Conservation (phyloP, 2,888 invertebrate species). For the Spisula solida region DNA sequence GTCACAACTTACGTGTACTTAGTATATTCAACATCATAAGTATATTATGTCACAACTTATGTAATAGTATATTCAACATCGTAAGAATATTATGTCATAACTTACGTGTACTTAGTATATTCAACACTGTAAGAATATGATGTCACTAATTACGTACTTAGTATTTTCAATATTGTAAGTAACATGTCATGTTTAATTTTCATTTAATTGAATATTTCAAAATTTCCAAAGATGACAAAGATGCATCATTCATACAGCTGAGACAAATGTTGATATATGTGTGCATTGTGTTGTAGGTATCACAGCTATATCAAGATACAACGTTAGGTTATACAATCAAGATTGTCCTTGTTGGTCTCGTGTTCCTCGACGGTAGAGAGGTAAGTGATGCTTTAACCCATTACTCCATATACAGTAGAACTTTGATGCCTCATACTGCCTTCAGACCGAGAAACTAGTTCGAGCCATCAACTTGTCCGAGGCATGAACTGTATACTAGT, state of each 20-base stretch:
- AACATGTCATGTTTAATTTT: not conserved
- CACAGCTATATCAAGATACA: conserved; percentile 88
- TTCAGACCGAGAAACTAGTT: no score
- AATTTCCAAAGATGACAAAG: no score
- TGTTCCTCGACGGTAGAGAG: conserved; percentile 83
- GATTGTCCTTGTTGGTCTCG: conserved; percentile 82
- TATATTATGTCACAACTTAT: conserved; percentile 82
- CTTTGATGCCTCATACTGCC: no score
- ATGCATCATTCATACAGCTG: not conserved
- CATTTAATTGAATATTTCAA: not conserved
- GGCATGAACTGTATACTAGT: no score
- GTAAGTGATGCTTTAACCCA: conserved; percentile 61
- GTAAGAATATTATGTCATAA: conserved; percentile 83
- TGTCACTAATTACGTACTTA: conserved; percentile 83
- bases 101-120: conserved; percentile 83
- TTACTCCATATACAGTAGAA: no score
- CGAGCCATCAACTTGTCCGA: no score
- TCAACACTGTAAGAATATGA: conserved; percentile 84
- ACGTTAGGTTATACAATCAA: conserved; percentile 81
- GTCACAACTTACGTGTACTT: conserved; percentile 83
- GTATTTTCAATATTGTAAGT: conserved; percentile 83
- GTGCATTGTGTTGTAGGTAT: conserved; percentile 89
- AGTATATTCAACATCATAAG: conserved; percentile 85
- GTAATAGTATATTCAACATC: conserved; percentile 84
- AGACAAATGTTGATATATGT: not conserved